Conservation (phyloP, 2,888 invertebrate genomes). For the Caenorhabditis drosophilae region DNA sequence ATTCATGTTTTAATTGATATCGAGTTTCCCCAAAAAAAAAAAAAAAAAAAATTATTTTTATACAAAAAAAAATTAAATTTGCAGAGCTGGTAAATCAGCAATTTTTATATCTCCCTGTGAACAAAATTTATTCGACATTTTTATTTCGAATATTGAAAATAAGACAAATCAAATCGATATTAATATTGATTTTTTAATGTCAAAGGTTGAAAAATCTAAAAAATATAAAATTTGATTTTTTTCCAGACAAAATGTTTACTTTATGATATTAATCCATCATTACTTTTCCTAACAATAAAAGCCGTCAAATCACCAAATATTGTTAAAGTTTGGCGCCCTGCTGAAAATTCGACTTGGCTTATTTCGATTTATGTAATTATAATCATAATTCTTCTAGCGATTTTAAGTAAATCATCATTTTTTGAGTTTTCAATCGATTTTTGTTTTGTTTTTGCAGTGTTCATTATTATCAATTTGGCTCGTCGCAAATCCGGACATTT, state of each 20-base stretch:
- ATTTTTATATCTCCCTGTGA: conserved; percentile 11
- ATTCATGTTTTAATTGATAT: conserved; percentile 17
- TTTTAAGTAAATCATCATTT: conserved; percentile 1
- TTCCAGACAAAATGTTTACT: conserved; percentile 23
- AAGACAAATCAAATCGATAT: conserved; percentile 16
- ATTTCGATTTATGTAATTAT: conserved; percentile 8
- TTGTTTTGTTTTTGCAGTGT: conserved; percentile 13
- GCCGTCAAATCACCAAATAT: not conserved
- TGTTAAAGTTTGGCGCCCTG: conserved; percentile 18
- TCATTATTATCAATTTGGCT: conserved; percentile 14
- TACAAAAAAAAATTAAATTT: conserved; percentile 1
- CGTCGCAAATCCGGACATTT: conserved; percentile 23
- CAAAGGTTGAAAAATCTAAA: conserved; percentile 8
- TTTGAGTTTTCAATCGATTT: not conserved
- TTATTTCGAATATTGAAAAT: not conserved
- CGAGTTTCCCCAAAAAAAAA: not conserved
- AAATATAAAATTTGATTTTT: not conserved
- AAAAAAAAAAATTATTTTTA: not conserved
- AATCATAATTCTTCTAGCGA: conserved; percentile 7
- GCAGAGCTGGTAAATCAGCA: conserved; percentile 9
- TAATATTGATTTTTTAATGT: conserved; percentile 17
- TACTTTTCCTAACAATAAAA: not conserved
- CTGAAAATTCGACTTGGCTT: conserved; percentile 18
- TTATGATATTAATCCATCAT: conserved; percentile 13
- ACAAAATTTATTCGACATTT: conserved; percentile 2